These are phyloP conservation scores for Labeo calbasu DNA, from an alignment of 2,797 vertebrate species.

Conservation along the genomic window DNA sequence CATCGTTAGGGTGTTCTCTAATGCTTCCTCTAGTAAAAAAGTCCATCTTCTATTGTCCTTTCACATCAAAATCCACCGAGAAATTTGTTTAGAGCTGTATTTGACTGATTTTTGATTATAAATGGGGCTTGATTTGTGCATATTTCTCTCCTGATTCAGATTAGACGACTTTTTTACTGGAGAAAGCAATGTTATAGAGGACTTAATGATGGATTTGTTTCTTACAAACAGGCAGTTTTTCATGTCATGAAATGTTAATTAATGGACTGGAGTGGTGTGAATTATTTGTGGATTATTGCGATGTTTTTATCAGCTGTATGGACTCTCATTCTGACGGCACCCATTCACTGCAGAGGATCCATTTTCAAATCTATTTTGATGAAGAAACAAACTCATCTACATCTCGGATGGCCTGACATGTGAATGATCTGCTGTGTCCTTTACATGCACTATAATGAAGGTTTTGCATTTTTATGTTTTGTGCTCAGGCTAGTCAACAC, in stretches of 20 bases:
- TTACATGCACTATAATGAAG: neutral
- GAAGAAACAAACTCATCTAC: neutral
- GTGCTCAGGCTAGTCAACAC: conserved; percentile 84
- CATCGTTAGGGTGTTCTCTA: neutral
- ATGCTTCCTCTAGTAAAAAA: neutral
- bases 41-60: neutral
- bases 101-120: no score
- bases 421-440: neutral
- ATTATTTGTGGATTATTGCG: neutral
- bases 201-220: neutral
- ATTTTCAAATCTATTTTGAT: neutral
- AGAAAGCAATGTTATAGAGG: neutral
- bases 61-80: neutral
- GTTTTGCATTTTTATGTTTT: neutral
- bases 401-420: neutral
- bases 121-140: neutral
- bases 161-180: neutral
- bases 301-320: neutral
- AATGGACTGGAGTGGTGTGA: neutral
- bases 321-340: neutral
- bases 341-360: neutral
- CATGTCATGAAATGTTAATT: neutral
- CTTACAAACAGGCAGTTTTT: neutral
- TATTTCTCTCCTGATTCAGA: no score
- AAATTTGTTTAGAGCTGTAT: no score